Percentiles rank a stretch among this genome's conserved stretches.
phyloP scores from a whole-genome alignment of 2,113 vertebrate species.

The Sarotherodon lohbergeri region DNA sequence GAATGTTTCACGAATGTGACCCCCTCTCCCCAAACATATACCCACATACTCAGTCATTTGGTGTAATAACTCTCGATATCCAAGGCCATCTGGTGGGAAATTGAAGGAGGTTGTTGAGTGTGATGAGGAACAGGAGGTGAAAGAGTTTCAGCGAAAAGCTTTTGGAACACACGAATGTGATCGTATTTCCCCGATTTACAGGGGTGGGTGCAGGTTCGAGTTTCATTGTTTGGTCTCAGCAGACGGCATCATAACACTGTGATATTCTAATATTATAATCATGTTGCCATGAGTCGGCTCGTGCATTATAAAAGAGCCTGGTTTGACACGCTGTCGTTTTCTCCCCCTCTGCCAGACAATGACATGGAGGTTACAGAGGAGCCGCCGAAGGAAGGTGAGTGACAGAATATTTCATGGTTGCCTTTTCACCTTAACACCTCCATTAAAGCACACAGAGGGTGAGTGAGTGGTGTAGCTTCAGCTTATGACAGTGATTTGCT shows the following conservation, averaged over 20 bases:
- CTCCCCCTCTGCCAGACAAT: slow-evolving; percentile 52
- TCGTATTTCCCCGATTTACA: background rate
- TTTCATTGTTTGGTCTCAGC: background rate
- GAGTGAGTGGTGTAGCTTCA: slow-evolving; percentile 38
- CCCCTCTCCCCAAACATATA: background rate
- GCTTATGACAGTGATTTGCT: slow-evolving; percentile 47
- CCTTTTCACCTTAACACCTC: slow-evolving; percentile 60
- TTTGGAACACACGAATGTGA: background rate
- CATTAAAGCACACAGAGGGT: slow-evolving; percentile 46
- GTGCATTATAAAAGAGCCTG: slow-evolving; percentile 10
- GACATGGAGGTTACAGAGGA: slow-evolving; percentile 63
- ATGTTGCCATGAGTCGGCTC: slow-evolving; percentile 1
- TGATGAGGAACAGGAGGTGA: background rate
- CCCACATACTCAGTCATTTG: slow-evolving; percentile 34
- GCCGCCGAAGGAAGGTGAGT: slow-evolving; percentile 68
- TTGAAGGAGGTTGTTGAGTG: slow-evolving; percentile 5
- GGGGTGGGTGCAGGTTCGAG: background rate
- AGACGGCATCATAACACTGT: background rate
- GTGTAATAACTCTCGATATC: slow-evolving; percentile 39
- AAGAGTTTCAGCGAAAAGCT: background rate
- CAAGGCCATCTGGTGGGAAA: slow-evolving; percentile 38
- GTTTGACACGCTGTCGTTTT: slow-evolving; percentile 36
- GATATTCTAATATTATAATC: slow-evolving; percentile 7
- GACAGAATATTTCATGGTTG: slow-evolving; percentile 61
- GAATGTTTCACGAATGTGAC: slow-evolving; percentile 44